Base-by-base conservation (phyloP, 2,797 vertebrate species). In the Melanogrammus aeglefinus region DNA sequence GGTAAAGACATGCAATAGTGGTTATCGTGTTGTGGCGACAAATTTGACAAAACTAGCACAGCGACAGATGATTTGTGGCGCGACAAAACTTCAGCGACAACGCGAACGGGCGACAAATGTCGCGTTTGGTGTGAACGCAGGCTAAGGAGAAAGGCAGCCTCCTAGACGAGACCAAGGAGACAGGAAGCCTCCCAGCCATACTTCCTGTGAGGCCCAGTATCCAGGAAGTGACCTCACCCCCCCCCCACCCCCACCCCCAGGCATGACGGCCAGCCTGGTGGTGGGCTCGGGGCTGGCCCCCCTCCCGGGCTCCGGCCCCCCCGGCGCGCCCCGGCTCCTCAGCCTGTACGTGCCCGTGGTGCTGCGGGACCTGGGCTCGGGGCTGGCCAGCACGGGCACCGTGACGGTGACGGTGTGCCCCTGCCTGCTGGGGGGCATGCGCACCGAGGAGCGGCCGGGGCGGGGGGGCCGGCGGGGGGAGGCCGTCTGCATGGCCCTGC, bases 331-430 rank as follows among this genome's bases (percentile, higher is more conserved):
- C 31, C 31, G 3, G 31, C 88, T 92, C 8, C 90, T 93, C 77
- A 91, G 94, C 81, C 92, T 97, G 77, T 90, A 94, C 63, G 94
- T 97, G 82, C 96, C 96, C 18, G 92, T 97, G 51, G 94, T 96
- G 79, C 92, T 97, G 74, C 93, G 91, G 75, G 96, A 97, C 13
- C 94, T 94, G 0, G 93, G 90, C 74, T 96, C 95, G 0, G 94
- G 93, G 51, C 94, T 96, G 77, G 95, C 94, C 88, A 96, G 96
- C 89, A 97, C 96, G 0, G 95, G 93, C 84, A 97, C 96, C 0
- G 94, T 97, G 86, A 97, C 96, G 0, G 92, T 97, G 83, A 96
- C 95, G 27, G 86, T 97, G 77, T 97, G 96, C 85, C 96, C 94
- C 39, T 97, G 96, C 86, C 92, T 94, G 89, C 90, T 91, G 0